A percentile compares a stretch with the other conserved stretches of the same genome.
Conservation (phyloP, 1,140 invertebrate genomes). For the Tetramorium simillimum region DNA sequence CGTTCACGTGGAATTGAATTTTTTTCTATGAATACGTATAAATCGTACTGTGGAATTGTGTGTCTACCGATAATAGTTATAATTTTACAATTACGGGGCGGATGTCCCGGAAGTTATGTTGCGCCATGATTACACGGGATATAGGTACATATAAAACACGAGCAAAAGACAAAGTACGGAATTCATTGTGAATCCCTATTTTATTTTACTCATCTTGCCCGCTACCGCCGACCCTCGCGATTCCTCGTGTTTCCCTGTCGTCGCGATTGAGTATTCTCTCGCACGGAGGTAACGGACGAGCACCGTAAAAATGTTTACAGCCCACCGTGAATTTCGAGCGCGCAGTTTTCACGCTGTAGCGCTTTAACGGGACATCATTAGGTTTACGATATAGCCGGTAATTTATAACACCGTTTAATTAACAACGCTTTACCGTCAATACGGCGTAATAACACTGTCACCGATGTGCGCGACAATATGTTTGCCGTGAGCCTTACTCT, state of each 20-base stretch:
- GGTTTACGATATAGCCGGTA: slow-evolving; percentile 74
- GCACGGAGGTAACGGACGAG: background rate
- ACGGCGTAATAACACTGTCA: slow-evolving; percentile 71
- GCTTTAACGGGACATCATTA: slow-evolving; percentile 78
- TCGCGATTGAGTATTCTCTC: background rate
- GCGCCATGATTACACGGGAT: slow-evolving; percentile 30
- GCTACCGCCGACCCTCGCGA: background rate
- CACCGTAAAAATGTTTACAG: slow-evolving; percentile 70
- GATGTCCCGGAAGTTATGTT: slow-evolving; percentile 58
- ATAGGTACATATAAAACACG: slow-evolving; percentile 19
- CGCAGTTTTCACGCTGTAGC: slow-evolving; percentile 62
- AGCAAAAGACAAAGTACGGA: background rate
- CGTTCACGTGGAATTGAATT: background rate
- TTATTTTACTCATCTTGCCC: slow-evolving; percentile 32
- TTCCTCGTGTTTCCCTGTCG: background rate
- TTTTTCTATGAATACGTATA: background rate
- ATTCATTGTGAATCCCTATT: slow-evolving; percentile 39
- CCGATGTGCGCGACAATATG: slow-evolving; percentile 17
- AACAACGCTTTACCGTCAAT: slow-evolving; percentile 62
- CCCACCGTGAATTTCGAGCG: slow-evolving; percentile 67
- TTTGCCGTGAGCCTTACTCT: background rate
- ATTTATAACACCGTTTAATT: slow-evolving; percentile 73
- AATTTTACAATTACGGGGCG: background rate
- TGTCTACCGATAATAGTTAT: slow-evolving; percentile 7
- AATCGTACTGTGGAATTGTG: slow-evolving; percentile 7